These are phyloP conservation scores for Sebastes kiyomatsui DNA, from an alignment of 2,797 vertebrate genomes.

Conservation along the genomic window DNA sequence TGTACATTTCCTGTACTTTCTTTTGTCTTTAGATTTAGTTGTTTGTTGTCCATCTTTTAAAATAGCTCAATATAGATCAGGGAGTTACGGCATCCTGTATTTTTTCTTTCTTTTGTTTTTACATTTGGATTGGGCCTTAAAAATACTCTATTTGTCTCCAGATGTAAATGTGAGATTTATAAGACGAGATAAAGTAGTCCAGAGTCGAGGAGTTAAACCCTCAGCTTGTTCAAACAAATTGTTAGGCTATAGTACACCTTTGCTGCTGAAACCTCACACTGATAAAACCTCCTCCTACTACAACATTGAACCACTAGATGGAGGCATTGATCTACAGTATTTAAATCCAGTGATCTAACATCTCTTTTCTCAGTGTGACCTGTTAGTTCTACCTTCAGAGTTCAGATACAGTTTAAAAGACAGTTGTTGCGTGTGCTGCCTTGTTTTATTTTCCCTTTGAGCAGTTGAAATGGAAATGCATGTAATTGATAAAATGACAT, in stretches of 20 bases:
- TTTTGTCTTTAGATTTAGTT: not conserved
- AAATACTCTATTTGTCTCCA: not conserved
- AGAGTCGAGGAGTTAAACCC: not conserved
- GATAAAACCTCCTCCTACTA: not conserved
- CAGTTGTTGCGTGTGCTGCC: not conserved
- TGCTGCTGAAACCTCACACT: not conserved
- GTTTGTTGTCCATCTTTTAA: not conserved
- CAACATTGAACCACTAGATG: constrained; percentile 60
- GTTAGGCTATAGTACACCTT: not conserved
- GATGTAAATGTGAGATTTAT: not conserved
- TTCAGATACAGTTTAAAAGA: not conserved
- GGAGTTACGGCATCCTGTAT: not conserved
- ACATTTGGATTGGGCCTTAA: too few species aligned
- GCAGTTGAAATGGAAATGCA: not conserved
- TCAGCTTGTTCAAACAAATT: not conserved
- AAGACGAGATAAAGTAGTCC: not conserved
- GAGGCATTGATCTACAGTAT: constrained; percentile 36
- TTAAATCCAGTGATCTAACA: not conserved
- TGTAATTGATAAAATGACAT: not conserved
- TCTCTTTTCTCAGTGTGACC: not conserved
- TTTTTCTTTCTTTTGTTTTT: not conserved
- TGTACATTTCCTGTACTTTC: not conserved
- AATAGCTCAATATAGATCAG: not conserved
- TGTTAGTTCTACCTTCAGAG: not conserved
- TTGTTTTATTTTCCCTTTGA: not conserved